Conservation (phyloP, 1,140 invertebrate species). For the Ceratosolen fusciceps region DNA sequence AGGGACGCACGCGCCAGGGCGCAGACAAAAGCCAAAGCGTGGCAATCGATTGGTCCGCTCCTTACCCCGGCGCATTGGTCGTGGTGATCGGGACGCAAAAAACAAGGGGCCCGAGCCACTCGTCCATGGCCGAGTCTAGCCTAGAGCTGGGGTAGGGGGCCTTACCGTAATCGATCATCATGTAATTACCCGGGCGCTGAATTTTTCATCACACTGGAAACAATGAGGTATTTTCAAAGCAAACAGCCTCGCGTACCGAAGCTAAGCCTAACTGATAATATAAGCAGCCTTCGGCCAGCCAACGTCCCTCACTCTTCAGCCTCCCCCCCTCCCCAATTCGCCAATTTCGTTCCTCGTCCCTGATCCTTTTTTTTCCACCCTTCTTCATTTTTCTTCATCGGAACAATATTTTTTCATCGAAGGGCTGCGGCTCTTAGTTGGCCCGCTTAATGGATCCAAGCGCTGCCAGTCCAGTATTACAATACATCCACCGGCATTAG, state of each 20-base stretch:
- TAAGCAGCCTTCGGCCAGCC: neutral
- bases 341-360: neutral
- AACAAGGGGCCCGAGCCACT: conserved; percentile 58
- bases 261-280: too few species aligned
- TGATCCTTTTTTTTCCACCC: neutral
- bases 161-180: conserved; percentile 65
- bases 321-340: neutral
- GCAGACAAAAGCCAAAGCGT: neutral
- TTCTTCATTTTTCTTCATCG: neutral
- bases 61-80: neutral
- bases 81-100: neutral
- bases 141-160: conserved; percentile 58
- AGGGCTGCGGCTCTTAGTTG: too few species aligned
- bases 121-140: conserved; percentile 53
- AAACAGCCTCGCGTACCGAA: conserved; percentile 55
- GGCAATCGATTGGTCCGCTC: neutral
- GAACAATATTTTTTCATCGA: neutral
- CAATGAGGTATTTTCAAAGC: conserved; percentile 69
- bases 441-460: too few species aligned
- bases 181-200: conserved; percentile 69
- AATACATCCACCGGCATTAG: too few species aligned
- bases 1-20: too few species aligned
- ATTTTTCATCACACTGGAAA: conserved; percentile 68
- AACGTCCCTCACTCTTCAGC: neutral
- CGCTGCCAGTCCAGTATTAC: too few species aligned